A percentile compares a stretch with the other conserved stretches of the same genome.
Evolutionary conservation across 2,888 invertebrate genomes (phyloP).

Genomic region (Leptogaster cylindrica): DNA sequence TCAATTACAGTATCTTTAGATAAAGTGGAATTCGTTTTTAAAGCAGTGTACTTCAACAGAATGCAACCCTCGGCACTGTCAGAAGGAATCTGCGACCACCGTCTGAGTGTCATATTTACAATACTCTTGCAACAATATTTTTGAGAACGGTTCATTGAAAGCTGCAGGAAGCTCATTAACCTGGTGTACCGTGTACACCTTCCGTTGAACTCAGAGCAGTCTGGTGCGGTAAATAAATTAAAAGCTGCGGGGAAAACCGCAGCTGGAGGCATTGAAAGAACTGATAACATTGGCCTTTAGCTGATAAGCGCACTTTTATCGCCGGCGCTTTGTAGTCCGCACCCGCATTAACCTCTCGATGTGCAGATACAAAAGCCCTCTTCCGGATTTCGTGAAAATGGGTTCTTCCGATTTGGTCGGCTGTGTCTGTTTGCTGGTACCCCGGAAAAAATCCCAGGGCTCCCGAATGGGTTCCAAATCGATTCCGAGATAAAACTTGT

Average conservation of each 20-base stretch:
- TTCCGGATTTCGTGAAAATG: background rate
- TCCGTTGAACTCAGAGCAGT: background rate
- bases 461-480: slow-evolving; percentile 7
- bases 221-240: background rate
- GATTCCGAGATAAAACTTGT: slow-evolving; percentile 6
- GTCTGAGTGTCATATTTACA: slow-evolving; percentile 49
- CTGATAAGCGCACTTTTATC: slow-evolving; percentile 14
- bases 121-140: background rate
- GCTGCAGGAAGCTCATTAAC: slow-evolving; percentile 26
- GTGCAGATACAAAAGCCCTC: background rate
- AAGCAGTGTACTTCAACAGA: slow-evolving; percentile 50
- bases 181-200: background rate
- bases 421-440: background rate
- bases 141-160: no score
- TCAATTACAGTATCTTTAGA: slow-evolving; percentile 6
- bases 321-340: background rate
- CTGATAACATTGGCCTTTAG: slow-evolving; percentile 16
- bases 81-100: slow-evolving; percentile 57
- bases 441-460: background rate
- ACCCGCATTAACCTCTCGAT: background rate
- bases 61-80: slow-evolving; percentile 54
- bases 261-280: background rate
- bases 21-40: slow-evolving; percentile 44
- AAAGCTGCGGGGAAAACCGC: slow-evolving; percentile 4
- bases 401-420: background rate